Conservation (phyloP, 1,140 invertebrate genomes). For the Chrysoperla carnea region DNA sequence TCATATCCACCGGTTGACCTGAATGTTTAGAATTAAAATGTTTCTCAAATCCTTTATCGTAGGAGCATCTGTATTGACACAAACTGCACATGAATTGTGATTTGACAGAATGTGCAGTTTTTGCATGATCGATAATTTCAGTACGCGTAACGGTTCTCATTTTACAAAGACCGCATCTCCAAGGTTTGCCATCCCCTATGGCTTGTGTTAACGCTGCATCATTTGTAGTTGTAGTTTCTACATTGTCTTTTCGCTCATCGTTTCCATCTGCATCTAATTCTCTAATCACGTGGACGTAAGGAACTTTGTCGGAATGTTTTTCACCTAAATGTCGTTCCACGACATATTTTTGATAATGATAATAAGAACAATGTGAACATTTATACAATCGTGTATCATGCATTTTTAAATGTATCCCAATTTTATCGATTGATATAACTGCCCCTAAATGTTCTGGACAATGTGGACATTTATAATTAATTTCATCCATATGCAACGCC, state of each 20-base stretch:
- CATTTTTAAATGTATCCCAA: constrained; percentile 52
- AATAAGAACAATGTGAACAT: constrained; percentile 44
- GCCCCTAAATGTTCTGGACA: constrained; percentile 27
- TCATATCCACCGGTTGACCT: constrained; percentile 17
- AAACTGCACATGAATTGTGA: constrained; percentile 45
- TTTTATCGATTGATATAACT: constrained; percentile 25
- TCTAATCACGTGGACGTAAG: constrained; percentile 32
- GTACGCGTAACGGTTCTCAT: constrained; percentile 36
- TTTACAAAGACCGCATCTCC: constrained; percentile 50
- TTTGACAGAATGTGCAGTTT: constrained; percentile 35
- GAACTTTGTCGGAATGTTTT: constrained; percentile 34
- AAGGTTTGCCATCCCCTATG: constrained; percentile 30
- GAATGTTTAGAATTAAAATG: constrained; percentile 34
- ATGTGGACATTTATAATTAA: constrained; percentile 46
- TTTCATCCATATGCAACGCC: constrained; percentile 42
- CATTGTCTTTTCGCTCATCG: constrained; percentile 13
- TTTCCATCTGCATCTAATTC: constrained; percentile 27
- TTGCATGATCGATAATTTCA: constrained; percentile 37
- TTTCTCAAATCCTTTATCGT: constrained; percentile 31
- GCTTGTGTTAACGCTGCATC: constrained; percentile 2
- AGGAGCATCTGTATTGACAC: constrained; percentile 37
- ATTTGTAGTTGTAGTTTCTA: constrained; percentile 8
- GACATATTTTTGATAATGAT: constrained; percentile 38
- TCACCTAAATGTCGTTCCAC: constrained; percentile 47
- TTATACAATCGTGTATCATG: constrained; percentile 52